phyloP scores from a whole-genome alignment of 2,888 invertebrate genomes.

The Eupithecia centaureata region DNA sequence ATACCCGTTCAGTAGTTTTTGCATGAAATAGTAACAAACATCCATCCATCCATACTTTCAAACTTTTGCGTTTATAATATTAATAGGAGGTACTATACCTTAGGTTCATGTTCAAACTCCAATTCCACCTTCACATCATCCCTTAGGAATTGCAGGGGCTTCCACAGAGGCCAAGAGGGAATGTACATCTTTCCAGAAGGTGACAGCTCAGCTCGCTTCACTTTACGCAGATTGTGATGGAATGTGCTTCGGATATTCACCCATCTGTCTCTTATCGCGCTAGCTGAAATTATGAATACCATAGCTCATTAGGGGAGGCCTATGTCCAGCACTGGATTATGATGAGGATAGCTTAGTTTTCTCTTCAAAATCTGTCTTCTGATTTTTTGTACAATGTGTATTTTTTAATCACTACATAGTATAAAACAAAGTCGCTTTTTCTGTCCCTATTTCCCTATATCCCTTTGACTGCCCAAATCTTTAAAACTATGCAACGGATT shows the following conservation, averaged over 20 bases:
- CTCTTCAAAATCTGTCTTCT: neutral
- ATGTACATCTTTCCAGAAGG: conserved; percentile 66
- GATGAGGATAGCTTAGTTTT: neutral
- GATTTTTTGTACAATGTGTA: too few relatives aligned
- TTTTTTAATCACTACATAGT: too few relatives aligned
- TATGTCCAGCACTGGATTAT: too few relatives aligned
- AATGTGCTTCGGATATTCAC: conserved; percentile 78
- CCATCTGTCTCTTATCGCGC: conserved; percentile 76
- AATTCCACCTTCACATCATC: conserved; percentile 57
- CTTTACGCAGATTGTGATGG: conserved; percentile 70
- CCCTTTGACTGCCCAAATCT: too few relatives aligned
- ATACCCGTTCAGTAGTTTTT: too few relatives aligned
- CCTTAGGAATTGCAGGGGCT: conserved; percentile 70
- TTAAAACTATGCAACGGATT: too few relatives aligned
- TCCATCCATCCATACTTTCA: too few relatives aligned
- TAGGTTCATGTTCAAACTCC: conserved; percentile 31
- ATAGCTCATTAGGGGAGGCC: neutral
- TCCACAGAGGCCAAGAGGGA: conserved; percentile 78
- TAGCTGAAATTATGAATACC: conserved; percentile 54
- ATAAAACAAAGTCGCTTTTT: too few relatives aligned
- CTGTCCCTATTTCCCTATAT: too few relatives aligned
- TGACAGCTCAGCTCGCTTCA: conserved; percentile 63
- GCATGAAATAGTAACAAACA: too few relatives aligned
- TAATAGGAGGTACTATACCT: too few relatives aligned
- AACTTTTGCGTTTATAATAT: too few relatives aligned